Evolutionary conservation across 2,888 invertebrate species (phyloP), one percentile per base, ranked within the genome.

Genomic region (Chironomus tentans): DNA sequence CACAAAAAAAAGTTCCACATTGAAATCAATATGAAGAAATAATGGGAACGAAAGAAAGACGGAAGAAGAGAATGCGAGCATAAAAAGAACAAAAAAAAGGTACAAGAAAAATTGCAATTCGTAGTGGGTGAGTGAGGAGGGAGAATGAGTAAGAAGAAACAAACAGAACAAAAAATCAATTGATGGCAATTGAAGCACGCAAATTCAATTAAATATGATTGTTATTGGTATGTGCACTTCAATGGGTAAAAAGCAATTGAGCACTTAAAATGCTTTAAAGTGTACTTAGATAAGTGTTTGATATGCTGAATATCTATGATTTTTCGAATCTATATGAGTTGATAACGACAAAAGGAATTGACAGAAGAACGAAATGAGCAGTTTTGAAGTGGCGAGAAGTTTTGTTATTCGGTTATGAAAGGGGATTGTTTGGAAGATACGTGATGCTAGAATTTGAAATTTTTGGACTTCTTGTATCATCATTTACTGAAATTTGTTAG

Each of bases 181-280:
- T 56, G 47, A 47, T 21, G n/a, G 70, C 48, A 70, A 70, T 70
- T 48, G 48, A 72, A 72, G 50, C 61, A 72, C 72, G 61, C 62
- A 72, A 72, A 62, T 72, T 72, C 72, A 72, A 72, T 72, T 72
- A 72, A 72, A 72, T 24, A 50, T 15, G 50, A 61, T 62, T 62
- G 62, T 62, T 56, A 56, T 56, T 56, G 56, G 15, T 56, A 56
- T 56, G 21, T 24, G 24, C 65, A 65, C 22, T 65, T 65, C 22
- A 24, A n/a, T 22, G 65, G 22, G 4, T 24, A 65, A 65, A 65
- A 22, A 24, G 22, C 56, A 56, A 18, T 56, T 56, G 56, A 56
- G 56, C 18, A 56, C 18, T 56, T 18, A 56, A 18, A 56, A 15
- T 15, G 18, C 18, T 15, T 56, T 56, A 56, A 56, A 15, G n/a